A percentile compares a stretch with the other conserved stretches of the same genome.
Conservation (phyloP, 2,888 invertebrate genomes). For the Leptodirus hochenwartii region DNA sequence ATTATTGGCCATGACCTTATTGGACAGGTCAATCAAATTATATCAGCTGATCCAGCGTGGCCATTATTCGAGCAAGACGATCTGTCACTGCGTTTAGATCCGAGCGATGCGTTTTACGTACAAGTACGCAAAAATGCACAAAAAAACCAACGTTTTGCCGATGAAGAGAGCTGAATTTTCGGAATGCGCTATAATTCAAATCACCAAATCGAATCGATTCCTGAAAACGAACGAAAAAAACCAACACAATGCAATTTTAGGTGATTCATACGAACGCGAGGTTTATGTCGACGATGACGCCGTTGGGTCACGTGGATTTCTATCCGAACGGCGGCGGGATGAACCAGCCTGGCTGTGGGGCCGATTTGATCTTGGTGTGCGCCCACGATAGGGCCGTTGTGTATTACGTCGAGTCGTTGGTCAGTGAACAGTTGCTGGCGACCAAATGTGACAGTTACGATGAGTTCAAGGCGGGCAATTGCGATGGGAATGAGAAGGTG, state of each 20-base stretch:
- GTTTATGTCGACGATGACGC: conserved; percentile 13
- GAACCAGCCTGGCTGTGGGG: conserved; percentile 20
- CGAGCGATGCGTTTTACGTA: conserved; percentile 19
- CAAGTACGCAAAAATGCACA: too few relatives aligned
- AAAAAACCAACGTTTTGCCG: too few relatives aligned
- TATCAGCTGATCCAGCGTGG: conserved; percentile 22
- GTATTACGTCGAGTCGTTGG: conserved; percentile 28
- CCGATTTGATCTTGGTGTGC: conserved; percentile 20
- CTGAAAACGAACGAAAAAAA: too few relatives aligned
- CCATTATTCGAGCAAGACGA: conserved; percentile 14
- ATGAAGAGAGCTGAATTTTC: too few relatives aligned
- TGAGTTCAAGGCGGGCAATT: conserved; percentile 12
- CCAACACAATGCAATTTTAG: too few relatives aligned
- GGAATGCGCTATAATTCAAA: too few relatives aligned
- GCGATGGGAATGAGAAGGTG: conserved; percentile 11
- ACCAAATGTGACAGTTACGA: conserved; percentile 11
- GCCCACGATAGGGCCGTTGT: conserved; percentile 26
- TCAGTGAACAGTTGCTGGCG: conserved; percentile 17
- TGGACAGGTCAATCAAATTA: conserved; percentile 16
- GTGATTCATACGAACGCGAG: conserved; percentile 19
- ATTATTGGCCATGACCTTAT: conserved; percentile 14
- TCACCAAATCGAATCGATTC: too few relatives aligned
- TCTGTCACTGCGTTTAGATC: conserved; percentile 17
- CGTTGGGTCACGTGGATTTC: conserved; percentile 22
- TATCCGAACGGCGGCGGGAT: conserved; percentile 21